Percentiles rank a stretch among this genome's conserved stretches.
These are phyloP conservation scores for Agonum fuliginosum DNA, from an alignment of 2,888 invertebrate species.

Conservation along the genomic window DNA sequence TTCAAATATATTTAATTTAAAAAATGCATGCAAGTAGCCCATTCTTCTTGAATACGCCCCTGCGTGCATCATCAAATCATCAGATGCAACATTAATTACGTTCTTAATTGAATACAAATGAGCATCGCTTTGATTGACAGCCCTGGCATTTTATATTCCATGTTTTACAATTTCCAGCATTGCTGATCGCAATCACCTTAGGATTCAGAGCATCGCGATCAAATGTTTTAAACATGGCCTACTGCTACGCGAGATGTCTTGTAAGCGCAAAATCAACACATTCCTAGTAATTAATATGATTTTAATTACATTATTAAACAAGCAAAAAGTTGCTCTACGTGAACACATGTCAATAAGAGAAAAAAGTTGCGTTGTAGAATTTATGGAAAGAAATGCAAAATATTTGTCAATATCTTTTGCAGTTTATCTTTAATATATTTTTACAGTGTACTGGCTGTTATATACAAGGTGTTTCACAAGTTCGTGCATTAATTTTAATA, in stretches of 20 bases:
- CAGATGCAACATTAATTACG: slow-evolving; percentile 38
- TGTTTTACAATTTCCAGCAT: slow-evolving; percentile 36
- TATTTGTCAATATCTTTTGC: background rate
- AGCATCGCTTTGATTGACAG: slow-evolving; percentile 40
- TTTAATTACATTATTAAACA: slow-evolving; percentile 49
- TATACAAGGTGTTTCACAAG: too few species aligned
- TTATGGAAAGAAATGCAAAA: background rate
- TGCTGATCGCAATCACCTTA: background rate
- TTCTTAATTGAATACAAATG: slow-evolving; percentile 52
- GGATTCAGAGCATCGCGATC: background rate
- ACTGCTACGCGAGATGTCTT: background rate
- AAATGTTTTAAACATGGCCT: slow-evolving; percentile 34
- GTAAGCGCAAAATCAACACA: slow-evolving; percentile 5
- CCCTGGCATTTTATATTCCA: background rate
- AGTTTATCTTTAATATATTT: too few species aligned
- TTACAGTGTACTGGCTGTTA: too few species aligned
- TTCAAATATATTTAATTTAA: too few species aligned
- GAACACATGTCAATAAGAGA: background rate
- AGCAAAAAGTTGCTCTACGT: too few species aligned
- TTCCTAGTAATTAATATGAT: slow-evolving; percentile 43
- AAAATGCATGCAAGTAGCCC: too few species aligned
- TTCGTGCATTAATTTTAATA: too few species aligned
- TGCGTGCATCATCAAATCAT: slow-evolving; percentile 17
- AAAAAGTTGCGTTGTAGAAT: background rate
- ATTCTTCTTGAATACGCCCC: background rate